Percentiles rank a stretch among this genome's conserved stretches.
Conservation (phyloP, 1,140 invertebrate genomes). For the Rhopalosiphum padi region DNA sequence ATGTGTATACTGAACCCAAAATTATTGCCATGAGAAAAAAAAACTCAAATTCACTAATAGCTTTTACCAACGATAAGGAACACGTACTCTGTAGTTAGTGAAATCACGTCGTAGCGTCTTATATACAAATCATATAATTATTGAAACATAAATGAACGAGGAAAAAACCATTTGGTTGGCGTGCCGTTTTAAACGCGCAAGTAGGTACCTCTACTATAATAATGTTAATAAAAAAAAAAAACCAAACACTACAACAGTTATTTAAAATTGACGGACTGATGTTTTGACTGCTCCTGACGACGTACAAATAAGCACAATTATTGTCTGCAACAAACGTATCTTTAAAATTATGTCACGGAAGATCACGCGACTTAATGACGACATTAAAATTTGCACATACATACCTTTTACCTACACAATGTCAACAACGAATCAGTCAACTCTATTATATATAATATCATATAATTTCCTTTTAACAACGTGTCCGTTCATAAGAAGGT, state of each 20-base stretch:
- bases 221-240: neutral
- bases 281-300: neutral
- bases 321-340: neutral
- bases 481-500: neutral
- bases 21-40: slow-evolving; percentile 40
- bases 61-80: slow-evolving; percentile 10
- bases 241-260: neutral
- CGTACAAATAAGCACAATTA: neutral
- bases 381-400: slow-evolving; percentile 27
- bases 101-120: neutral
- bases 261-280: neutral
- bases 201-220: neutral
- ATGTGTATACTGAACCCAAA: neutral
- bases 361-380: neutral
- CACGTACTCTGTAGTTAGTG: neutral
- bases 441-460: neutral
- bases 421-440: neutral
- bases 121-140: slow-evolving; percentile 26
- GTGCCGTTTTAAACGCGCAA: neutral
- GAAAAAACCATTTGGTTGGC: slow-evolving; percentile 24
- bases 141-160: slow-evolving; percentile 9
- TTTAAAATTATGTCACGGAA: slow-evolving; percentile 17
- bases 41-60: slow-evolving; percentile 9
- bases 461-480: neutral
- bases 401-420: neutral